Evolutionary conservation across 2,888 invertebrate species (phyloP).

Genomic region (Epinotia nisella): DNA sequence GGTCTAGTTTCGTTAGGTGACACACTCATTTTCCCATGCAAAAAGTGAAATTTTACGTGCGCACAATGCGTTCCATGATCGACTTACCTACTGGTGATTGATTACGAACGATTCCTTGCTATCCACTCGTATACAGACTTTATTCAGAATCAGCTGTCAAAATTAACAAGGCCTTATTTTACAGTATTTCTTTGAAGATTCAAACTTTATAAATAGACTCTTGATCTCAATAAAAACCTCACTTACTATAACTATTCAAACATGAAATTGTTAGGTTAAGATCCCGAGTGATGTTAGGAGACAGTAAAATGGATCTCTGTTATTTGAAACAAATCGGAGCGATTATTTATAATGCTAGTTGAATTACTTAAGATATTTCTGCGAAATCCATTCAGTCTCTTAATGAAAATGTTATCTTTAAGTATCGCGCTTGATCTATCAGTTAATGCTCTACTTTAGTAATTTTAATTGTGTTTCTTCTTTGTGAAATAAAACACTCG

Average conservation of each 20-base stretch:
- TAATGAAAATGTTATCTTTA: background rate
- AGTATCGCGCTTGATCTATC: background rate
- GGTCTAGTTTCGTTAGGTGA: too few species aligned
- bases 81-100: too few species aligned
- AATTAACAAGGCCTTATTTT: too few species aligned
- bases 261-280: slow-evolving; percentile 5
- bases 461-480: background rate
- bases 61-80: too few species aligned
- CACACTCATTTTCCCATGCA: too few species aligned
- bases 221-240: background rate
- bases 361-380: background rate
- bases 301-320: slow-evolving; percentile 1
- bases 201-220: background rate
- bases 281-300: background rate
- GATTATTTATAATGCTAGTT: background rate
- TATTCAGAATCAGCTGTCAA: too few species aligned
- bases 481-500: background rate
- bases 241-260: background rate
- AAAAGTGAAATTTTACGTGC: too few species aligned
- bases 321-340: background rate
- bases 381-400: slow-evolving; percentile 8
- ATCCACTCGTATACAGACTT: too few species aligned
- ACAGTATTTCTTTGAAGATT: background rate
- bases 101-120: too few species aligned
- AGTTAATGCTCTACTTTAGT: background rate